Evolutionary conservation across 2,888 invertebrate genomes (phyloP).

Genomic region (Psococerastis gibbosa): DNA sequence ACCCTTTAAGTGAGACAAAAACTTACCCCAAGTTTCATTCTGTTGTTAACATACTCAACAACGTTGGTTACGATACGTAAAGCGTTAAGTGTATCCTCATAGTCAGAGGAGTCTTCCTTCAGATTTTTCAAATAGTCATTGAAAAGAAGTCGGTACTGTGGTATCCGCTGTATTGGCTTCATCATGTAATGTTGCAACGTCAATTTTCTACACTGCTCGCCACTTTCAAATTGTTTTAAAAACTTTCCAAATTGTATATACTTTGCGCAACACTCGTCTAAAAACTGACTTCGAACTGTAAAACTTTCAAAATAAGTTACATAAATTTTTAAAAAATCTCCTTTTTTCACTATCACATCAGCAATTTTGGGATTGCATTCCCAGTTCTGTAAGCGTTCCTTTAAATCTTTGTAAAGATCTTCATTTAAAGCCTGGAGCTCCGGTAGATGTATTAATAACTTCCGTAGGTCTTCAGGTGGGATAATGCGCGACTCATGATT

Average conservation of each 20-base stretch:
- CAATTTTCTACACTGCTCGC: constrained; percentile 30
- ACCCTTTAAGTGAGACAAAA: too few relatives aligned
- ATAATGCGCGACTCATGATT: constrained; percentile 23
- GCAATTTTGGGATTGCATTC: constrained; percentile 26
- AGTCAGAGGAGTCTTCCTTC: constrained; percentile 31
- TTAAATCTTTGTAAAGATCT: constrained; percentile 30
- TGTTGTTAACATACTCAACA: constrained; percentile 35
- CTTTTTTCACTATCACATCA: constrained; percentile 35
- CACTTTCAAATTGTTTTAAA: constrained; percentile 30
- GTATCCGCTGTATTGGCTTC: constrained; percentile 45
- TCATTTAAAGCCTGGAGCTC: constrained; percentile 32
- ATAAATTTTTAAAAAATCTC: constrained; percentile 37
- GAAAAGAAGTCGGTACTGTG: constrained; percentile 40
- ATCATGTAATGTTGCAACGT: constrained; percentile 42
- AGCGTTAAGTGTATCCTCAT: constrained; percentile 35
- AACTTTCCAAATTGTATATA: constrained; percentile 29
- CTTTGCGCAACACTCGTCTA: constrained; percentile 31
- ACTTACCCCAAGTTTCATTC: constrained; percentile 32
- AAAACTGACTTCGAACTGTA: constrained; percentile 27
- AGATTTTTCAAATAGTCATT: constrained; percentile 38
- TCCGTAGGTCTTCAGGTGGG: constrained; percentile 27
- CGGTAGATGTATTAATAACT: constrained; percentile 31
- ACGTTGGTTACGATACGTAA: constrained; percentile 34
- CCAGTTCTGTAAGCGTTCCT: constrained; percentile 30
- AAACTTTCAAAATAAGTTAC: constrained; percentile 34